Conservation (phyloP, 2,113 vertebrate genomes). For the Phycodurus eques region DNA sequence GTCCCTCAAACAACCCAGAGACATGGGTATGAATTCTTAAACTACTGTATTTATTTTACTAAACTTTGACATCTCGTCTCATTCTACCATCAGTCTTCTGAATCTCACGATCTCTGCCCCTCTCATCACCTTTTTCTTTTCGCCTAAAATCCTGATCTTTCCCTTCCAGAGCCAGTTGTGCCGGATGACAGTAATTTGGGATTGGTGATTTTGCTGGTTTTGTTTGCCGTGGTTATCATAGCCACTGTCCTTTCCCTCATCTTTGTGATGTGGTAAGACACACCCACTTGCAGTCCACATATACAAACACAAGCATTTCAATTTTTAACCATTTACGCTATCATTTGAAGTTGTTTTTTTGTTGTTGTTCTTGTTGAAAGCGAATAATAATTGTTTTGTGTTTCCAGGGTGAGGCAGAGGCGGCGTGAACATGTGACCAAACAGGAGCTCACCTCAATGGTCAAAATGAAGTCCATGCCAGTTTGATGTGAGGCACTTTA, state of each 20-base stretch:
- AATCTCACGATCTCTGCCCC: not conserved
- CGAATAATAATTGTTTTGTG: not conserved
- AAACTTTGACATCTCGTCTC: not conserved
- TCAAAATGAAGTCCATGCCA: slow-evolving; percentile 78
- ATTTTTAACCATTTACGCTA: not conserved
- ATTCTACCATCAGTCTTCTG: not conserved
- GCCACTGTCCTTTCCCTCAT: slow-evolving; percentile 64
- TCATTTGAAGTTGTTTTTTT: not conserved
- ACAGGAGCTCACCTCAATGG: slow-evolving; percentile 75
- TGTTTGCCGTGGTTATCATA: slow-evolving; percentile 70
- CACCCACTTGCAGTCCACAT: slow-evolving; percentile 21
- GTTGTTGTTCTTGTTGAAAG: no score
- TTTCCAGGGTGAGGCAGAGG: slow-evolving; percentile 65
- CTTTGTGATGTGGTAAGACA: slow-evolving; percentile 71
- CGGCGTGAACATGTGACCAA: slow-evolving; percentile 64
- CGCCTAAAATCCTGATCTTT: not conserved
- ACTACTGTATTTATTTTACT: slow-evolving; percentile 5
- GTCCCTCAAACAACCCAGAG: not conserved
- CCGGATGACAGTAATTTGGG: slow-evolving; percentile 55
- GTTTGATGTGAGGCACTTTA: slow-evolving; percentile 64
- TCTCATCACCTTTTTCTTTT: slow-evolving; percentile 14
- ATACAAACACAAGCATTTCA: not conserved
- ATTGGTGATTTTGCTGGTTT: slow-evolving; percentile 67
- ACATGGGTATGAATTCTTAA: not conserved
- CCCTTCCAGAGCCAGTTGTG: slow-evolving; percentile 33